A percentile compares a stretch with the other conserved stretches of the same genome.
Evolutionary conservation across 2,113 vertebrate species (phyloP).

Genomic region (Labeo rohita): DNA sequence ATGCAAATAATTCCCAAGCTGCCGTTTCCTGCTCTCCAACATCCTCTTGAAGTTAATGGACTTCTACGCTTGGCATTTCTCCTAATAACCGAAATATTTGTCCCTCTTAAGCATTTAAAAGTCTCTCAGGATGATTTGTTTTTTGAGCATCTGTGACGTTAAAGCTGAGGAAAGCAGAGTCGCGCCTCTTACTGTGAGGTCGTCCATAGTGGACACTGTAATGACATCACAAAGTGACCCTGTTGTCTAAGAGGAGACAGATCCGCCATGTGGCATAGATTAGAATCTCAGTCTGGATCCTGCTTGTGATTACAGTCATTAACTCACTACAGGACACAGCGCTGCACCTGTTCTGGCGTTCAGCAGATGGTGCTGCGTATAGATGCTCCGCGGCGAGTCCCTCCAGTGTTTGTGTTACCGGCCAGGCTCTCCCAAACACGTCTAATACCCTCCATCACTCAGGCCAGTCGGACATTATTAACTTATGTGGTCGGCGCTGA

Average conservation of each 20-base stretch:
- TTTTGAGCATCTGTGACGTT: slow-evolving; percentile 15
- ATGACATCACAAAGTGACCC: slow-evolving; percentile 34
- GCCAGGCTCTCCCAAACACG: slow-evolving; percentile 26
- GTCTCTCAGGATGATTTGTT: slow-evolving; percentile 16
- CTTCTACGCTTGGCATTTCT: not conserved
- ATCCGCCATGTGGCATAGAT: slow-evolving; percentile 28
- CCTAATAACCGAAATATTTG: slow-evolving; percentile 20
- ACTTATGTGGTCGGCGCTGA: not conserved
- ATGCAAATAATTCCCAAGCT: slow-evolving; percentile 24
- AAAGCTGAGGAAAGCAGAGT: not conserved
- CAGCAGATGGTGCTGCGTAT: slow-evolving; percentile 58
- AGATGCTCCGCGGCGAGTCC: slow-evolving; percentile 37
- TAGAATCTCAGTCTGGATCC: slow-evolving; percentile 39
- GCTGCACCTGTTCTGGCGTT: slow-evolving; percentile 59
- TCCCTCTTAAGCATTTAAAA: slow-evolving; percentile 16
- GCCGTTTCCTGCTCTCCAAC: not conserved
- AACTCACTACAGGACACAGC: slow-evolving; percentile 58
- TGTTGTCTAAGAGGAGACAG: slow-evolving; percentile 1
- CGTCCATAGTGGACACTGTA: not conserved
- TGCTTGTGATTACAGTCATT: slow-evolving; percentile 69
- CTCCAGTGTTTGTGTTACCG: slow-evolving; percentile 30
- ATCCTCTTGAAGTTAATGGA: not conserved
- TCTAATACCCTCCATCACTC: slow-evolving; percentile 32
- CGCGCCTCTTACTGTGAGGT: not conserved
- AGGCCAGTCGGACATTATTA: slow-evolving; percentile 31